Conservation (phyloP, 2,888 invertebrate genomes). For the Chloroclysta siterata region DNA sequence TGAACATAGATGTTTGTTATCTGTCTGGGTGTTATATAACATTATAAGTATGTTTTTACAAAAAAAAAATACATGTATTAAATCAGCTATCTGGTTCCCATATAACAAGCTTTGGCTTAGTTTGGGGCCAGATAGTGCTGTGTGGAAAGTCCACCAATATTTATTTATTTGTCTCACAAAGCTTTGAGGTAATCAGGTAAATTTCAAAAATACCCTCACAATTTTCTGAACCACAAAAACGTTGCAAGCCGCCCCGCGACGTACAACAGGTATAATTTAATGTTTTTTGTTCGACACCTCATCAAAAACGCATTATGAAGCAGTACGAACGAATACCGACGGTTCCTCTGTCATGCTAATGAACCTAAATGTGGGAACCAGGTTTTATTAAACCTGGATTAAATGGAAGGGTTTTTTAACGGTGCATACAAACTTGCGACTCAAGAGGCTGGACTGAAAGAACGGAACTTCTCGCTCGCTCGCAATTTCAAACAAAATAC, state of each 20-base stretch:
- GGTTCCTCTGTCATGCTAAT: slow-evolving; percentile 46
- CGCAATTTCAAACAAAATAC: too few relatives aligned
- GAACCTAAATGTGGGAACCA: slow-evolving; percentile 38
- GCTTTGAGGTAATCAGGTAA: background rate
- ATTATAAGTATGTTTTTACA: too few relatives aligned
- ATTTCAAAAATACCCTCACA: background rate
- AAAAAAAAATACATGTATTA: too few relatives aligned
- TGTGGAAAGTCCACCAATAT: too few relatives aligned
- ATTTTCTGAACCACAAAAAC: slow-evolving; percentile 2
- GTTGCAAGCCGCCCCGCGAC: slow-evolving; percentile 1
- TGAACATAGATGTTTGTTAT: too few relatives aligned
- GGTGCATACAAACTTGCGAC: too few relatives aligned
- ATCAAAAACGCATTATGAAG: slow-evolving; percentile 64
- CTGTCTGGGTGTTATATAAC: too few relatives aligned
- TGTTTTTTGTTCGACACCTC: slow-evolving; percentile 47
- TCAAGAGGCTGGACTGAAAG: background rate
- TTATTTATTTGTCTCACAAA: too few relatives aligned
- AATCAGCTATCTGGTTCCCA: too few relatives aligned
- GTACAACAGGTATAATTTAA: slow-evolving; percentile 35
- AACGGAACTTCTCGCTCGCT: too few relatives aligned
- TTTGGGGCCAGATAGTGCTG: too few relatives aligned
- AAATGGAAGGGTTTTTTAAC: background rate
- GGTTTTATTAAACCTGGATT: slow-evolving; percentile 11
- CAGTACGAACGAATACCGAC: slow-evolving; percentile 19
- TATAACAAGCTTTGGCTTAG: too few relatives aligned